Base-by-base conservation (phyloP, 2,888 invertebrate genomes). In the Drosophila barbarae region DNA sequence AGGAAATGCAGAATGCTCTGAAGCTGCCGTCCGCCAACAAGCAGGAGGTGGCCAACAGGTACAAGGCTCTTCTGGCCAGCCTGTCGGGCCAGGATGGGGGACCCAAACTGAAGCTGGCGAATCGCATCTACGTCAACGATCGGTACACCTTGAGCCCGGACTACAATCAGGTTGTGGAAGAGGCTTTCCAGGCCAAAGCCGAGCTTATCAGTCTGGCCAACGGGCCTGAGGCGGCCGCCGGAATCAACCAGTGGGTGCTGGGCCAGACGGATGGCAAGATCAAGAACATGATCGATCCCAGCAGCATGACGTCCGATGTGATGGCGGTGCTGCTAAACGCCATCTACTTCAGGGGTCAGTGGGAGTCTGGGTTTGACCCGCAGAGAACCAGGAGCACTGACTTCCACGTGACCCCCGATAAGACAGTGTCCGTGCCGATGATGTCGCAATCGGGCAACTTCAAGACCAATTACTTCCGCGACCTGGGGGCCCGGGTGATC, bases 281-380 rank as follows among this genome's bases (percentile, higher is more conserved):
- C 42, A 36, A 36, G 30, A 26, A 51, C 42, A 41, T 61, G 30
- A 23, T 61, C 30, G 35, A 50, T 10, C 61, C 61, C 32, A 6
- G 73, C 74, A 15, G 59, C 32, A 5, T 95, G 30, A 86, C 93
- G 42, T 89, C 91, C 2, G 81, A 89, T 77, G 32, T 61, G 0
- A 76, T 92, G 41, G 87, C 95, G 61, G 93, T 96, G 10, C 91
- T 96, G 12, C 92, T 95, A 1, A 96, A 95, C 86, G 96, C 96
- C 4, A 92, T 96, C 30, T 95, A 96, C 87, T 96, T 96, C 90
- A 95, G 95, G 35, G 32, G 82, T 73, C 4, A 1, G 90, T 91
- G 71, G 80, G 88, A 90, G 36, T 85, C 91, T 47, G 90, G 92
- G 79, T 97, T 96, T 15, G n/a, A 65, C 9, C 12, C 66, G 12